Evolutionary conservation across 2,113 vertebrate genomes (phyloP), one percentile per base, ranked within the genome.

Genomic region (Pomatorhinus ruficollis): DNA sequence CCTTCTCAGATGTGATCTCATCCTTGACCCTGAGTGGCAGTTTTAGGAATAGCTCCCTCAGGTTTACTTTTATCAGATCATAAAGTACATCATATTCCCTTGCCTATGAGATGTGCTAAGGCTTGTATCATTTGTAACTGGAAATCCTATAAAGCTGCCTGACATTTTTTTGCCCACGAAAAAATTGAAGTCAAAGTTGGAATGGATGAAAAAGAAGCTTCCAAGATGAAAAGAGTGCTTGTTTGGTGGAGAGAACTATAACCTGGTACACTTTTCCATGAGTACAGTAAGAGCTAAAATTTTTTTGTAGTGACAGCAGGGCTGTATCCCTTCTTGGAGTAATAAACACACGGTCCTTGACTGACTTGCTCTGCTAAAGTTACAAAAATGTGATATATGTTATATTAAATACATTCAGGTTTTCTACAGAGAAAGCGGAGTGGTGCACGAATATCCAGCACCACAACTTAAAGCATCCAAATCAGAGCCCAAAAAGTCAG

Each of bases 41-140:
- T 92, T 96, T 92, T 71, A 97, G 84, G 90, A 97, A 96, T 89
- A 88, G 92, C 87, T 97, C 96, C 87, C 75, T 82, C 81, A 95
- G 92, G 82, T 94, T 96, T 96, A 49, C 87, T 97, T 96, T 77
- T 93, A 95, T 82, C 70, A 93, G 91, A 69, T 93, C 96, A 78
- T 95, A 97, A 95, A 97, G 60, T 69, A 90, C 95, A 80, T 96
- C 78, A 42, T 61, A 88, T 61, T 96, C 75, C 91, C 85, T 95
- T 93, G 88, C 80, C 95, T 84, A 72, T 45, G 63, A 77, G 93
- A 96, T 89, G 74, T 89, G 84, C 60, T 94, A 84, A 94, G 97
- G 93, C 90, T 92, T 70, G 35, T 95, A 85, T 85, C 78, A 65
- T 85, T 97, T 92, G 65, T 97, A 82, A 96, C 87, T 79, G 75